phyloP scores from a whole-genome alignment of 2,888 invertebrate genomes.

The Nymphalis c-album region DNA sequence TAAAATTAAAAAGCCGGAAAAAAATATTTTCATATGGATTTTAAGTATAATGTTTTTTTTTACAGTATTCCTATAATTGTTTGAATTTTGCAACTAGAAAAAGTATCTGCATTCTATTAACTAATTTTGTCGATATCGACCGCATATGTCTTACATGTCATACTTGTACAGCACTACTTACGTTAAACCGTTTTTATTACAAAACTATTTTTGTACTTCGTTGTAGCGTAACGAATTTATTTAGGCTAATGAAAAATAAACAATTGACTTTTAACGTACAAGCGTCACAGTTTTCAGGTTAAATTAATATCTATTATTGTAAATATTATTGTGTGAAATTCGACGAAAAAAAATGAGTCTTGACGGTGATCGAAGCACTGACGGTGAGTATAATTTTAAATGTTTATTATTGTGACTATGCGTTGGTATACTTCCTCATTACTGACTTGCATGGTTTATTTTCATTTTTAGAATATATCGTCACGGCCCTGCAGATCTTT shows the following conservation, averaged over 20 bases:
- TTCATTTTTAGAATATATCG: conserved; percentile 67
- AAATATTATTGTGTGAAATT: conserved; percentile 16
- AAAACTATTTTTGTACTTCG: conserved; percentile 61
- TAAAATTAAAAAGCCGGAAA: no score
- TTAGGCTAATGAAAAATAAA: conserved; percentile 63
- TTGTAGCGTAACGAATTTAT: conserved; percentile 61
- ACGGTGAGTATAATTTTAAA: conserved; percentile 57
- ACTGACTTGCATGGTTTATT: conserved; percentile 44
- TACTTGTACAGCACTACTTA: conserved; percentile 35
- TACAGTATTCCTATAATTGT: no score
- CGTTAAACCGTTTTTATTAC: conserved; percentile 54
- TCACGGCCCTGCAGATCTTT: conserved; percentile 73
- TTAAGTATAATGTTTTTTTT: no score
- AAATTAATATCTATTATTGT: conserved; percentile 8
- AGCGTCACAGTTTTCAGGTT: conserved; percentile 45
- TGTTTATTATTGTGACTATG: conserved; percentile 57
- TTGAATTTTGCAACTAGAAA: no score
- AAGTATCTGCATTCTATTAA: no score
- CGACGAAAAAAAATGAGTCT: conserved; percentile 57
- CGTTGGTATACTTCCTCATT: conserved; percentile 62
- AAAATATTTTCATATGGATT: no score
- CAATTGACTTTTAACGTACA: conserved; percentile 53
- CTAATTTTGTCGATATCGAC: neutral
- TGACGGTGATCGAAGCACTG: conserved; percentile 59
- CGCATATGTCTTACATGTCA: neutral